phyloP scores from a whole-genome alignment of 2,113 vertebrate genomes.

The Sakesphorus luctuosus region DNA sequence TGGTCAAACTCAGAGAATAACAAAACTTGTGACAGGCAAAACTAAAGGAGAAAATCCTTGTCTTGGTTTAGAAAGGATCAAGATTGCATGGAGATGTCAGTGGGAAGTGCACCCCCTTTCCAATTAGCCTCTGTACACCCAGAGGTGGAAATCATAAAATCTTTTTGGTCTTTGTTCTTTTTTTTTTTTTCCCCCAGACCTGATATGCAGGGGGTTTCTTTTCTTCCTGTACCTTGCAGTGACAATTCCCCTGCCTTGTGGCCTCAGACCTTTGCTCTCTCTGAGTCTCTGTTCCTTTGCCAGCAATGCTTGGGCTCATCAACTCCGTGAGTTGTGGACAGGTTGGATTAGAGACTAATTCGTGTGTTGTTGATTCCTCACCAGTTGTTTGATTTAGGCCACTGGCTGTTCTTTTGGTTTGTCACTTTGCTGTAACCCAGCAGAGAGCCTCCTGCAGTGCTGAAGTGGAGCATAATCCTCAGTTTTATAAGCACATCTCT shows the following conservation, averaged over 20 bases:
- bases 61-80: background rate
- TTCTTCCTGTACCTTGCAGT: background rate
- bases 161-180: background rate
- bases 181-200: background rate
- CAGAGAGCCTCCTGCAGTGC: background rate
- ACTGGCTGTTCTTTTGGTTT: background rate
- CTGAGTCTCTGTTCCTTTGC: background rate
- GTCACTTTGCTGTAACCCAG: background rate
- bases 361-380: background rate
- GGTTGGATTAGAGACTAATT: background rate
- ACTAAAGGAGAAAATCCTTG: background rate
- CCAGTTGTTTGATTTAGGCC: background rate
- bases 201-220: background rate
- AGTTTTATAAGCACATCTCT: background rate
- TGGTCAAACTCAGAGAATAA: accelerated
- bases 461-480: background rate
- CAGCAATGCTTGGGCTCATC: background rate
- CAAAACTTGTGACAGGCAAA: background rate
- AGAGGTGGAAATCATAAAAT: background rate
- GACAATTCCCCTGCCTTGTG: accelerated
- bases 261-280: background rate
- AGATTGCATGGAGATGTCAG: background rate
- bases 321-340: background rate
- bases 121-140: background rate
- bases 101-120: background rate